These are phyloP conservation scores for Plutomurus gul DNA, from an alignment of 1,140 invertebrate species.

Conservation along the genomic window DNA sequence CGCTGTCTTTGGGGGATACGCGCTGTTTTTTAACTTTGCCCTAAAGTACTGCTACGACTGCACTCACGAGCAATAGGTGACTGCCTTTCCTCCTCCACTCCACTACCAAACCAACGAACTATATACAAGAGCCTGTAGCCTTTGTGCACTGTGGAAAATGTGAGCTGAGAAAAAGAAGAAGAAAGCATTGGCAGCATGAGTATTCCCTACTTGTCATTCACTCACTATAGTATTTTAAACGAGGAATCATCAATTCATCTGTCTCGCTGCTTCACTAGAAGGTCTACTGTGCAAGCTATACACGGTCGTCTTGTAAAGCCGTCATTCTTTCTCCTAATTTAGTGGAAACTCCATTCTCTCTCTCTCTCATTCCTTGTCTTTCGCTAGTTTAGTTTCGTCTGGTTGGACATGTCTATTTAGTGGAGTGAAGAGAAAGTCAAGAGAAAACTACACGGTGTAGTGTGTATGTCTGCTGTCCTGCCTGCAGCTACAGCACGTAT, in stretches of 20 bases:
- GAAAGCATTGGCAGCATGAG: neutral
- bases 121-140: neutral
- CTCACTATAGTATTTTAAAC: constrained; percentile 25
- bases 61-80: neutral
- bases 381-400: neutral
- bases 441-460: too few relatives aligned
- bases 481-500: too few relatives aligned
- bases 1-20: neutral
- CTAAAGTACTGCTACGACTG: neutral
- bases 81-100: too few relatives aligned
- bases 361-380: too few relatives aligned
- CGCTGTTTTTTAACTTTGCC: constrained; percentile 22
- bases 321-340: neutral
- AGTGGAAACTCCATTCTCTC: neutral
- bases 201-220: constrained; percentile 29
- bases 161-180: neutral
- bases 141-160: neutral
- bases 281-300: neutral
- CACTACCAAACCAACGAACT: too few relatives aligned
- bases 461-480: too few relatives aligned
- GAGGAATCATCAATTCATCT: constrained; percentile 33
- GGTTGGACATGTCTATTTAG: neutral
- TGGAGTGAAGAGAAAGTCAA: too few relatives aligned
- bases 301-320: neutral
- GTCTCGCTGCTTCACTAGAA: neutral